Evolutionary conservation across 2,113 vertebrate genomes (phyloP), one percentile per base, ranked within the genome.

Genomic region (Excalfactoria chinensis): DNA sequence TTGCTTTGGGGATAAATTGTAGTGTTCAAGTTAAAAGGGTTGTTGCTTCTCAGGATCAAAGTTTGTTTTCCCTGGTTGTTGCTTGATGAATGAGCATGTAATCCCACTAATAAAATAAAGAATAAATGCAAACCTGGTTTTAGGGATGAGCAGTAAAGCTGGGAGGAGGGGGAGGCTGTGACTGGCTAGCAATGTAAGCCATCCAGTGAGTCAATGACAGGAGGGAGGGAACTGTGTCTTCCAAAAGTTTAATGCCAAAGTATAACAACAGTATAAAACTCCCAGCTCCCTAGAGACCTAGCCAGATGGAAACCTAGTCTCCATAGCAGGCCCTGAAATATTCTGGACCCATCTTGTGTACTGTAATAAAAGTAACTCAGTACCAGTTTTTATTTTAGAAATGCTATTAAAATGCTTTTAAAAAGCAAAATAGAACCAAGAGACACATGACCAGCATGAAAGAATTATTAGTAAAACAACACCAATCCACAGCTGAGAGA

Each of bases 311-410:
- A 90, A 77, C 68, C 85, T 64, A 66, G 17, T 59, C 64, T 49
- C 37, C 69, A 11, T 20, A 74, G 71, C 76, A 66, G 56, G 48
- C 41, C 71, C 46, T 88, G 43, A 69, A 70, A 80, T 35, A 53
- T 69, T 44, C 83, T 91, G 75, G 72, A 37, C 44, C 71, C 0
- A 0, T 70, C 34, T 34, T 26, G 67, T 41, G 53, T 67, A 73
- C 51, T 3, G 71, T 85, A 63, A 89, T 34, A 64, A 74, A 95
- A 76, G 64, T 73, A 71, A 94, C 76, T 88, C 72, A 74, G 69
- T 19, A 62, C 72, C 82, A 84, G 60, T 46, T 81, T 95, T 94
- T 91, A 91, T 94, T 94, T 94, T 88, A 88, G 88, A 88, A 94
- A 64, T 78, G 64, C 56, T 68, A 80, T 88, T 93, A 93, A 93